Evolutionary conservation across 2,797 vertebrate genomes (phyloP), one percentile per base, ranked within the genome.

Genomic region (Leptatherina wallacei): DNA sequence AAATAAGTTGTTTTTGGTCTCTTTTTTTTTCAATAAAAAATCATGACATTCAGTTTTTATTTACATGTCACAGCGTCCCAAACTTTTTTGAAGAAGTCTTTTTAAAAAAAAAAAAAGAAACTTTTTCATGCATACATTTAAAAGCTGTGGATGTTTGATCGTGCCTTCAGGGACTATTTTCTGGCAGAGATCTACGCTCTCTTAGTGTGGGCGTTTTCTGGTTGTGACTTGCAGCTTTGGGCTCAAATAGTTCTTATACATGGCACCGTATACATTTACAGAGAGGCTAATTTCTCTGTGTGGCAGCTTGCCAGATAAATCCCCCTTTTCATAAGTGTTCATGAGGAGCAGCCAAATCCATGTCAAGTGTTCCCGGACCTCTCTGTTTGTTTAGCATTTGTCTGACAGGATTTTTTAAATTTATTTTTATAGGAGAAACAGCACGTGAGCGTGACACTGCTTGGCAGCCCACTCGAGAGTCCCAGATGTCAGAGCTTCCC

Each of bases 161-260:
- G 20, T 2, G 70, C 75, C 80, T 74, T 12, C 20, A 0, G 88
- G 73, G 84, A 81, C 56, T 24, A 27, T 22, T 84, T 88, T 49
- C 67, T 83, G 81, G 80, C 61, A 27, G 40, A 71, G 63, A 49
- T 38, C 29, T 65, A 22, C 2, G 20, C 14, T 75, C 2, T 32
- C 49, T 56, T 47, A 16, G 74, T 38, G 83, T 90, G 75, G 83
- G 85, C 44, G 33, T 71, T 59, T 24, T 65, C 68, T 60, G 81
- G 72, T 87, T 79, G 63, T 61, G 80, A 79, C 84, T 81, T 3
- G 62, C 69, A 78, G 77, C 82, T 65, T 69, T 12, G 44, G 60
- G 68, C 65, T 78, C 59, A 51, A 49, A 70, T 65, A 64, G 63
- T 66, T 56, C 49, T 69, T 66, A 75, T 42, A 47, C 40, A 65